Evolutionary conservation across 1,140 invertebrate genomes (phyloP), one percentile per base, ranked within the genome.

Genomic region (Anastrepha obliqua): DNA sequence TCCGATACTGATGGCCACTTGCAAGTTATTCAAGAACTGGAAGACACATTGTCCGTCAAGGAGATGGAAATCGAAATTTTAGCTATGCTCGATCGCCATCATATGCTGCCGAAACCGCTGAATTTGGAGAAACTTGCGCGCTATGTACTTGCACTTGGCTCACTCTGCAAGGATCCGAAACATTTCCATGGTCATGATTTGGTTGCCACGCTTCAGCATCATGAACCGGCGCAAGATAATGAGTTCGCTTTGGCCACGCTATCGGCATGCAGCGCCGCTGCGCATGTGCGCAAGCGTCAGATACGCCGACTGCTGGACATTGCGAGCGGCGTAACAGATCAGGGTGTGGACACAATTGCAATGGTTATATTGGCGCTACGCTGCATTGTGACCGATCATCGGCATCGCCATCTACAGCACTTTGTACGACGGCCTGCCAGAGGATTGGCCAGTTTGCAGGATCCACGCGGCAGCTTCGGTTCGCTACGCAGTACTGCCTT

Each of bases 11-110:
- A 93, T 78, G 92, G 88, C 0, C 92, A 93, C 60, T 88, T 93
- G 85, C 90, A 90, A 89, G 87, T 92, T 17, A 93, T 93, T 29
- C 92, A 91, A 88, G 92, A 93, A 39, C 91, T 97, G 29, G 96
- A 97, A 90, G 95, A 97, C 91, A 96, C 97, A 90, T 94, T 97
- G 2, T 96, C 96, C 6, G 95, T 95, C 6, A 97, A 97, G 90
- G 96, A 97, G 91, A 95, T 98, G 95, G 97, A 97, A 91, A 95
- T 97, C 55, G 97, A 98, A 90, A 96, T 97, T 67, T 94, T 97
- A 1, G 94, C 97, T n/a, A 94, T 96, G 91, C 94, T 97, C 55
- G 97, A 93, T 85, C 90, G 91, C 44, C 93, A 93, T 89, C 92
- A 92, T 51, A 92, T 91, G 29, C 81, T 93, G 59, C 92, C 92